Base-by-base conservation (phyloP, 2,113 vertebrate genomes). In the Micromys minutus region DNA sequence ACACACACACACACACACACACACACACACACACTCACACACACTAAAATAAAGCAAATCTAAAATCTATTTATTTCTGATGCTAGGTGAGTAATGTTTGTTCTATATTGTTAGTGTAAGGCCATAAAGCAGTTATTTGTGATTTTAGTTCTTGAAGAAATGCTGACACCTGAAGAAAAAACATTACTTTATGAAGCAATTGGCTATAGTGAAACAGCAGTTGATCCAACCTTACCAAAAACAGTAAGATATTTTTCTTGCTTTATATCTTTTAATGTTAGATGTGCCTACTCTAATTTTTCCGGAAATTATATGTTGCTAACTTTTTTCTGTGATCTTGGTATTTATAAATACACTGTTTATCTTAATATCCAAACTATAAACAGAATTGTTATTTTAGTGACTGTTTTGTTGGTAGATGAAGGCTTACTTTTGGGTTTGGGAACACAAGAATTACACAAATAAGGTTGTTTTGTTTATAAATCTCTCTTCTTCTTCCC, bases 151-250 rank as follows among this genome's bases (percentile, higher is more conserved):
- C 99, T 99, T 98, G 99, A 99, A 97, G 98, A 98, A 94, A 96
- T 99, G 87, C 99, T 99, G 98, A 99, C 99, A 19, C 31, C 97
- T 72, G 99, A 99, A 95, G 99, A 99, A 97, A 99, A 99, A 97
- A 67, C 98, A 96, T 99, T 99, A 98, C 99, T 99, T 93, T 99
- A 99, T 98, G 99, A 99, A 98, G 99, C 99, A 97, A 99, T 99
- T 95, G 99, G 99, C 90, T 99, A 99, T 97, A 99, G 99, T 96
- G 99, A 99, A 96, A 99, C 99, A 7, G 98, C 98, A 89, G 98
- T 98, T 89, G 99, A 99, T 98, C 99, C 99, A 96, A 99, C 99
- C 61, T 98, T 99, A 98, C 99, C 99, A 95, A 99, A 99, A 98
- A 97, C 99, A 89, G 99, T 99, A 98, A 98, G 99, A 72, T 93